Evolutionary conservation across 1,140 invertebrate species (phyloP), one percentile per base, ranked within the genome.

Genomic region (Brachionus rotundiformis): DNA sequence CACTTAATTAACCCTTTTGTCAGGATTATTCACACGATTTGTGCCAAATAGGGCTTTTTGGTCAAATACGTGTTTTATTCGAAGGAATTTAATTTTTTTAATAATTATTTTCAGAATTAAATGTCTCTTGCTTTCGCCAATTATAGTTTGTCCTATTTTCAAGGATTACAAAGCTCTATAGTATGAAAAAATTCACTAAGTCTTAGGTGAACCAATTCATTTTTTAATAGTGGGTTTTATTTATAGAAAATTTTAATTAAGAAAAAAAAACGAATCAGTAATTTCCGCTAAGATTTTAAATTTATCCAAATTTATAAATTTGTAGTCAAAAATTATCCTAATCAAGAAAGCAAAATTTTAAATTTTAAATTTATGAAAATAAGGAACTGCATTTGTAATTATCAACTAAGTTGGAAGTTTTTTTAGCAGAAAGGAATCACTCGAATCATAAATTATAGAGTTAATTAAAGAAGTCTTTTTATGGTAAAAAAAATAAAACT

Each of bases 1-100:
- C 47, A 54, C 47, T 54, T 54, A 54, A 54, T 54, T 54, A 54
- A 54, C 47, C 16, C 47, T 54, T 54, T 54, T 54, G 47, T 54
- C 47, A 54, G 47, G 23, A 19, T 54, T 54, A 25, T 54, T 54
- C 47, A 8, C 47, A 54, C n/a, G 19, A 54, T 1, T 54, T 54
- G 47, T 54, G 47, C 19, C 47, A 54, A 49, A 54, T 1, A 54
- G 16, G 16, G 2, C n/a, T 19, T 54, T 54, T 25, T 54, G 47
- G n/a, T 54, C 19, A 54, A 49, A 54, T 54, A 54, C 47, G n/a
- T 54, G 47, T 54, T 16, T 23, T 54, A 2, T 54, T 19, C 23
- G 8, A 19, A 19, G 47, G 19, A 6, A 19, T 19, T 54, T 19
- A 54, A 54, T 7, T 54, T 4, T 54, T 54, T 16, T 54, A 16